phyloP scores from a whole-genome alignment of 2,113 vertebrate genomes.

The Ahaetulla prasina region DNA sequence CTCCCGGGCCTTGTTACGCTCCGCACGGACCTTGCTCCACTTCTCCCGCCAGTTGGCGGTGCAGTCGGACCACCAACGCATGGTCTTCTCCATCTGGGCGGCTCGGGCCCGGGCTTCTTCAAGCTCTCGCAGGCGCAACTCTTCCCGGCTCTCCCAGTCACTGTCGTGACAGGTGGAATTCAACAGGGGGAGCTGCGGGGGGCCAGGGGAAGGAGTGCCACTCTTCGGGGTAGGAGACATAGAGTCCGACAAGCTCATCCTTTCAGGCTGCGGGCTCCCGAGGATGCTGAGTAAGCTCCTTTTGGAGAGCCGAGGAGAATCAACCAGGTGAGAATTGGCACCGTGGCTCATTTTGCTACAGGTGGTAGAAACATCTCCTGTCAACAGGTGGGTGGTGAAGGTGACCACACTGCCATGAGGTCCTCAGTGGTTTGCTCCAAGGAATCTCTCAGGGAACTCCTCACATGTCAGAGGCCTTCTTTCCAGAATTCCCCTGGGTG shows the following conservation, averaged over 20 bases:
- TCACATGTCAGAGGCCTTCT: background rate
- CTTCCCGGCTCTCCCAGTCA: slow-evolving; percentile 95
- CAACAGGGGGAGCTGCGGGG: slow-evolving; percentile 72
- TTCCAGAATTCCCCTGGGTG: background rate
- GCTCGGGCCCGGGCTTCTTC: slow-evolving; percentile 92
- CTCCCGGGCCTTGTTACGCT: slow-evolving; percentile 89
- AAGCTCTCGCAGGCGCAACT: slow-evolving; percentile 88
- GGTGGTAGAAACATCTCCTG: background rate
- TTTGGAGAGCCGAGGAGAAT: slow-evolving; percentile 68
- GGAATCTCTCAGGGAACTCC: background rate
- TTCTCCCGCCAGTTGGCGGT: slow-evolving; percentile 98
- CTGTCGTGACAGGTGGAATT: slow-evolving; percentile 66
- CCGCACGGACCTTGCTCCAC: slow-evolving; percentile 95
- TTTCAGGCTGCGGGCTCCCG: slow-evolving; percentile 75
- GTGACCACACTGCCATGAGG: accelerated
- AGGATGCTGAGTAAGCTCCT: slow-evolving; percentile 79
- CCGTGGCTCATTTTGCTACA: slow-evolving; percentile 68
- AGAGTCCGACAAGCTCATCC: slow-evolving; percentile 78
- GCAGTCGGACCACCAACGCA: slow-evolving; percentile 99
- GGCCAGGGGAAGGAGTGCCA: slow-evolving; percentile 83
- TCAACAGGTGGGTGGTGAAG: background rate
- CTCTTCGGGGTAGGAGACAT: slow-evolving; percentile 82
- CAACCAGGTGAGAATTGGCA: slow-evolving; percentile 56
- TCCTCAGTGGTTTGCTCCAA: background rate
- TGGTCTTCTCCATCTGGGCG: slow-evolving; percentile 97